Conservation (phyloP, 2,888 invertebrate species). For the Adelphocoris suturalis region DNA sequence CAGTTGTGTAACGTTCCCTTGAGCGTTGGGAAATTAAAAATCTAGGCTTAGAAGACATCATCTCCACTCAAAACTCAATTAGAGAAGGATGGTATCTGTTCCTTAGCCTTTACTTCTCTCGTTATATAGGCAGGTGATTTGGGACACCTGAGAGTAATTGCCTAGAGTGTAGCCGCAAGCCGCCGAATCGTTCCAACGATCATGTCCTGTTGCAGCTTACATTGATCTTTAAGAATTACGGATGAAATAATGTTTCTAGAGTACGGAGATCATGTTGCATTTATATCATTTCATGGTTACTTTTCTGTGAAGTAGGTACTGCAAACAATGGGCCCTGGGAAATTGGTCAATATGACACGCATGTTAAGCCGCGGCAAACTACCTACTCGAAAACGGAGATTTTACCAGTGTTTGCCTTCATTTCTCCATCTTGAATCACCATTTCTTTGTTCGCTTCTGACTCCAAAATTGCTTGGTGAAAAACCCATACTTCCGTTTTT, state of each 20-base stretch:
- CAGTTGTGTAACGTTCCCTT: too few species aligned
- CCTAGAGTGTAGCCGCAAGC: neutral
- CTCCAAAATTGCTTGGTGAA: neutral
- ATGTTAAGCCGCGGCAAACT: neutral
- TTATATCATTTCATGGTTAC: too few species aligned
- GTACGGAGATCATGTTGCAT: too few species aligned
- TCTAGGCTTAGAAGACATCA: neutral
- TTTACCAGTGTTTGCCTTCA: slow-evolving; percentile 1
- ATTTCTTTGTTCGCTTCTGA: neutral
- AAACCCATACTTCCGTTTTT: neutral
- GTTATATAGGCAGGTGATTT: slow-evolving; percentile 6
- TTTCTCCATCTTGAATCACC: neutral
- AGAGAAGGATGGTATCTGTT: neutral
- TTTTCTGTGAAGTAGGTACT: neutral
- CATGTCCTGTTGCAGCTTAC: too few species aligned
- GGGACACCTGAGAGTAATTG: neutral
- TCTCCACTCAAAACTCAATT: slow-evolving; percentile 18
- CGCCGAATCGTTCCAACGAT: too few species aligned
- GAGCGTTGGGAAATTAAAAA: neutral
- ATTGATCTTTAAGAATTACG: too few species aligned
- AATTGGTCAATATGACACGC: neutral
- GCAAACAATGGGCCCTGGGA: neutral
- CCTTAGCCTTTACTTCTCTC: neutral
- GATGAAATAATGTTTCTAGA: too few species aligned
- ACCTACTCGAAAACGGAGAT: neutral